Conservation (phyloP, 2,888 invertebrate genomes). For the Lasiommata megera region DNA sequence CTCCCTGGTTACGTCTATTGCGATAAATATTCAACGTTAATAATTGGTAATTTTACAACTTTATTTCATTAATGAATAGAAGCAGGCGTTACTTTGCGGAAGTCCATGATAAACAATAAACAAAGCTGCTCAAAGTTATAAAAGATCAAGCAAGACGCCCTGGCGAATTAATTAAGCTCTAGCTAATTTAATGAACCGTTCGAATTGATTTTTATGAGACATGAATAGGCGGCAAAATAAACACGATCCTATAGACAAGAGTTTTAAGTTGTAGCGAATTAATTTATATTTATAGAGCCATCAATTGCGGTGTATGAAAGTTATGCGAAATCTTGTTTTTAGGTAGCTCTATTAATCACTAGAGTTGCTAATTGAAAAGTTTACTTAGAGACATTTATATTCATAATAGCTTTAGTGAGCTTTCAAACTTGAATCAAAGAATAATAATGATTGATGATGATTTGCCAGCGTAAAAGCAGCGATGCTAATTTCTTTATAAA, state of each 20-base stretch:
- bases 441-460: no score
- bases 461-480: no score
- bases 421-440: not conserved
- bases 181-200: conserved; percentile 24
- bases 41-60: no score
- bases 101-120: no score
- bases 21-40: no score
- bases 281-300: conserved; percentile 16
- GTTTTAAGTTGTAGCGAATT: conserved; percentile 14
- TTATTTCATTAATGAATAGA: no score
- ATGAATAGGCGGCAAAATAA: conserved; percentile 29
- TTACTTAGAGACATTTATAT: conserved; percentile 3
- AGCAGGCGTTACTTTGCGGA: no score
- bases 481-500: no score
- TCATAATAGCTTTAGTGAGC: not conserved
- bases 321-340: not conserved
- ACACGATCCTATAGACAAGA: conserved; percentile 19
- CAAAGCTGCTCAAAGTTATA: conserved; percentile 19
- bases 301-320: conserved; percentile 4
- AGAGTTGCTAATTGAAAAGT: conserved; percentile 9
- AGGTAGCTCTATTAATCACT: conserved; percentile 5
- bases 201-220: conserved; percentile 33
- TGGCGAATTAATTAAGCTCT: conserved; percentile 24
- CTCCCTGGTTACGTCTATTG: no score
- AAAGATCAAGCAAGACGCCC: conserved; percentile 23